These are phyloP conservation scores for Ciconia nigra DNA, from an alignment of 2,797 vertebrate species.

Conservation along the genomic window DNA sequence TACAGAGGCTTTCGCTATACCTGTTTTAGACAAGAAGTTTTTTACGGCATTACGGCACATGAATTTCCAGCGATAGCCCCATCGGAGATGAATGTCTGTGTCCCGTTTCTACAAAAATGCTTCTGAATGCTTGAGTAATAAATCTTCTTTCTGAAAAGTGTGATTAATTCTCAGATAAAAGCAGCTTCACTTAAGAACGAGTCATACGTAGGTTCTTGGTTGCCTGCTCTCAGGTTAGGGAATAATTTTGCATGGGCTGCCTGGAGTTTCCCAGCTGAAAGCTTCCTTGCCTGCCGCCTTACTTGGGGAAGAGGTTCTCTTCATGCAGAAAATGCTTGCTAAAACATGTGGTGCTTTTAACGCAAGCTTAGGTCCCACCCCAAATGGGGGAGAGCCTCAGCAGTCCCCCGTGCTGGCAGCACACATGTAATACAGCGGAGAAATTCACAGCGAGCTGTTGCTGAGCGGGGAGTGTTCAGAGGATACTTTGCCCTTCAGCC, in stretches of 20 bases:
- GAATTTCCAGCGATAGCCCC: neutral
- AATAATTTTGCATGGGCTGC: neutral
- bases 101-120: neutral
- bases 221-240: neutral
- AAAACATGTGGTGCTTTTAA: fast-evolving
- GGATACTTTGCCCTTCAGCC: neutral
- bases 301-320: neutral
- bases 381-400: fast-evolving
- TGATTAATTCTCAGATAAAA: neutral
- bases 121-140: neutral
- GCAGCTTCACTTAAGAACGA: neutral
- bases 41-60: fast-evolving
- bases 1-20: fast-evolving
- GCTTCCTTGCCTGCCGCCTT: neutral
- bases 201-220: neutral
- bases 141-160: neutral
- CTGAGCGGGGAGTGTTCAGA: neutral
- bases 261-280: neutral
- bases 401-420: neutral
- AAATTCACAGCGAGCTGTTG: neutral
- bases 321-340: neutral
- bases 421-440: fast-evolving
- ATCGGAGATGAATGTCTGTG: fast-evolving
- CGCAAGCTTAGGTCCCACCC: neutral
- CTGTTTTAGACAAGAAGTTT: neutral